Conservation (phyloP, 2,113 vertebrate species). For the Gavia stellata region DNA sequence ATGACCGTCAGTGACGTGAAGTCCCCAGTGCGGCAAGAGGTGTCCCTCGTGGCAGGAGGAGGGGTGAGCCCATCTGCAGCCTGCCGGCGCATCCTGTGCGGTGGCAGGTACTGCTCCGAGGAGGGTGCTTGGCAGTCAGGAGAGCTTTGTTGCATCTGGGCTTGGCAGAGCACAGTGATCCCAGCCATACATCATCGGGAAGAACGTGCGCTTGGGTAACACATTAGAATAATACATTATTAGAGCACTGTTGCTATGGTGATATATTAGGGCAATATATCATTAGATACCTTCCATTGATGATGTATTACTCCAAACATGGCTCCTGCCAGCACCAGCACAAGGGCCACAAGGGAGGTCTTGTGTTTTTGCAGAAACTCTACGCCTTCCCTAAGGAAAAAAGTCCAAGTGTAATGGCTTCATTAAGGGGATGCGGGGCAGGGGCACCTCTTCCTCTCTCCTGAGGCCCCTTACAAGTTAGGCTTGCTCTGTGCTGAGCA, state of each 20-base stretch:
- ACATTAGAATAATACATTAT: constrained; percentile 76
- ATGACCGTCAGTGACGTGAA: rapidly evolving
- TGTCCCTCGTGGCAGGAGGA: neutral
- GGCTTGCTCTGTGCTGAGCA: neutral
- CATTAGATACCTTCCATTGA: constrained; percentile 66
- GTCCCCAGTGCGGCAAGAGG: neutral
- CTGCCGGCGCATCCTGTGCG: rapidly evolving
- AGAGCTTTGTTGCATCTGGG: neutral
- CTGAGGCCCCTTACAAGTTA: neutral
- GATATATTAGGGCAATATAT: constrained; percentile 76
- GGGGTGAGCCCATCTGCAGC: neutral
- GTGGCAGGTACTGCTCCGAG: neutral
- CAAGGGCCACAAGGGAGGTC: neutral
- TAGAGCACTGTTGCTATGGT: constrained; percentile 75
- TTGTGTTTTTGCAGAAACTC: neutral
- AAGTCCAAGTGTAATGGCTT: neutral
- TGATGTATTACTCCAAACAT: constrained; percentile 67
- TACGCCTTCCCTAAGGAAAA: neutral
- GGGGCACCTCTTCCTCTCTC: neutral
- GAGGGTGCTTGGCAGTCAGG: neutral
- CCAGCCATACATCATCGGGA: constrained; percentile 68
- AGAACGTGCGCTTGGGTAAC: constrained; percentile 50
- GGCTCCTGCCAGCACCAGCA: constrained; percentile 51
- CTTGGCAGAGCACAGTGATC: constrained; percentile 44
- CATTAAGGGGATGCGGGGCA: neutral